Evolutionary conservation across 37 sponge, comb jelly and placozoan species (phyloP).

Genomic region (Corticium candelabrum): DNA sequence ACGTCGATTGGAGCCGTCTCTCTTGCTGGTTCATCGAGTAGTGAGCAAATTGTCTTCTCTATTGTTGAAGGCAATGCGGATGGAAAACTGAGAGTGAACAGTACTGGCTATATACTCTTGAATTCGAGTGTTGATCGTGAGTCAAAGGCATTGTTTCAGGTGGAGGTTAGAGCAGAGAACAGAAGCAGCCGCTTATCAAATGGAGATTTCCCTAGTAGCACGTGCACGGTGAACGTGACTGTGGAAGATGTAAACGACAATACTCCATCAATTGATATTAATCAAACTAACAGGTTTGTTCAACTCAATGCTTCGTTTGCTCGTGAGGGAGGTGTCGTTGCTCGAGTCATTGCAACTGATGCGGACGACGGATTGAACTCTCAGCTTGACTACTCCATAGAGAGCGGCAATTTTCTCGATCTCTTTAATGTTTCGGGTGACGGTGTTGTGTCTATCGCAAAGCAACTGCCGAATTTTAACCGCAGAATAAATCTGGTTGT

Average conservation of each 20-base stretch:
- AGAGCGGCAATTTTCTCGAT: background rate
- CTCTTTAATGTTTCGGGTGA: background rate
- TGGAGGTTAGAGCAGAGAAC: no score
- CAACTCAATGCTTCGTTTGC: conserved; percentile 23
- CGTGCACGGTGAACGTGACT: conserved; percentile 22
- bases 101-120: no score
- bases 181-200: no score
- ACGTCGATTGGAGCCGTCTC: conserved; percentile 1
- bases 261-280: conserved; percentile 23
- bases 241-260: conserved; percentile 75
- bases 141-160: no score
- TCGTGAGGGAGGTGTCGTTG: conserved; percentile 29
- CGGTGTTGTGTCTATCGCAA: conserved; percentile 1
- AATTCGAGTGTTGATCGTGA: no score
- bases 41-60: no score
- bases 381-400: conserved; percentile 7
- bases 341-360: conserved; percentile 42
- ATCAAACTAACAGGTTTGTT: background rate
- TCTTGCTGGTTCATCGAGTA: no score
- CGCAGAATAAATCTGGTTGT: background rate
- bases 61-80: no score
- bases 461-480: background rate
- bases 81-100: no score
- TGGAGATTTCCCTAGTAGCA: no score
- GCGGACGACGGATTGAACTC: conserved; percentile 24